These are phyloP conservation scores for Chamaea fasciata DNA, from an alignment of 2,113 vertebrate genomes.

Conservation along the genomic window DNA sequence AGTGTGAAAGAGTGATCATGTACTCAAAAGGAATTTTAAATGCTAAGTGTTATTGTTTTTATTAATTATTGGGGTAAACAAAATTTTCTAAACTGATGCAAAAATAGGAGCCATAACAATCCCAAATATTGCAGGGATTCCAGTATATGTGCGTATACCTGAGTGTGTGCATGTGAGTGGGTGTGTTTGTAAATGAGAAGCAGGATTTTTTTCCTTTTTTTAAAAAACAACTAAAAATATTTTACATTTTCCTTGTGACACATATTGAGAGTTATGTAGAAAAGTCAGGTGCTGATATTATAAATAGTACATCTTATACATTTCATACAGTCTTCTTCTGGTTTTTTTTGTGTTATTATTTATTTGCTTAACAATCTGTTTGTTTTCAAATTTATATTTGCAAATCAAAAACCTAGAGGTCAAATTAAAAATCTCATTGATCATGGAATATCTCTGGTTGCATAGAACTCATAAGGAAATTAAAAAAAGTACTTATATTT, in stretches of 20 bases:
- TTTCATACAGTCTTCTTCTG: background rate
- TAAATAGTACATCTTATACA: background rate
- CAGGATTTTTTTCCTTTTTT: rapidly evolving
- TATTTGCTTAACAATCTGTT: background rate
- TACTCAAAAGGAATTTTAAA: background rate
- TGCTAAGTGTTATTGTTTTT: background rate
- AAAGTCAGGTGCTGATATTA: background rate
- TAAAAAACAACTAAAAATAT: background rate
- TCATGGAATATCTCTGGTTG: background rate
- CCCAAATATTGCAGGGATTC: background rate
- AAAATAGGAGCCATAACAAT: background rate
- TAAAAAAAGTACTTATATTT: background rate
- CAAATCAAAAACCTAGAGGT: background rate
- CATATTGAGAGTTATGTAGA: background rate
- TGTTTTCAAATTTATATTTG: background rate
- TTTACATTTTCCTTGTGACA: background rate
- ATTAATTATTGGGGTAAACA: background rate
- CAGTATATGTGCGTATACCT: background rate
- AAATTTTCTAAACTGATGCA: background rate
- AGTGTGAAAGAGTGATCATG: background rate
- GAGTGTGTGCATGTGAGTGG: rapidly evolving
- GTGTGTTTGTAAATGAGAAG: background rate
- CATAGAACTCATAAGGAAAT: background rate
- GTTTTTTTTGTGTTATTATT: background rate
- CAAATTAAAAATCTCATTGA: background rate